Percentiles rank a stretch among this genome's conserved stretches.
These are phyloP conservation scores for Oenanthe melanoleuca DNA, from an alignment of 2,113 vertebrate genomes.

Conservation along the genomic window DNA sequence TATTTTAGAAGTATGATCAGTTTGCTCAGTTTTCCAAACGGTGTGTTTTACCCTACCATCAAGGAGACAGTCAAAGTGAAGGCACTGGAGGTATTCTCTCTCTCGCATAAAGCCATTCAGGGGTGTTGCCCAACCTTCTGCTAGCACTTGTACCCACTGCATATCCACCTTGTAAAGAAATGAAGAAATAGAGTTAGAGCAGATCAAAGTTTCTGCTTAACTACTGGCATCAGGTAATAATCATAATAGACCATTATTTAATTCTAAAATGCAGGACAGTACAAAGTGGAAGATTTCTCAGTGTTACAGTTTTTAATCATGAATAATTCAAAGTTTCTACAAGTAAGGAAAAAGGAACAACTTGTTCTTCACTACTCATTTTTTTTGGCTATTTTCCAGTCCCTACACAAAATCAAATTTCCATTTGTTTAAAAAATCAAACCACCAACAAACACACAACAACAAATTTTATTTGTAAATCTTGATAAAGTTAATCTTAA, in stretches of 20 bases:
- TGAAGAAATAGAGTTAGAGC: not conserved
- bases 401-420: not conserved
- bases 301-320: not conserved
- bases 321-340: not conserved
- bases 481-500: not conserved
- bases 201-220: not conserved
- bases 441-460: not conserved
- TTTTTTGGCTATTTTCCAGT: not conserved
- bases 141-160: slow-evolving; percentile 99
- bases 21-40: not conserved
- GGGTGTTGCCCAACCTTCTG: slow-evolving; percentile 98
- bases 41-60: slow-evolving; percentile 83
- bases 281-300: not conserved
- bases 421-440: not conserved
- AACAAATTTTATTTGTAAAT: not conserved
- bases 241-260: not conserved
- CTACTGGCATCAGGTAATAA: not conserved
- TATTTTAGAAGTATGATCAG: not conserved
- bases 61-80: slow-evolving; percentile 96
- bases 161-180: slow-evolving; percentile 87
- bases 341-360: not conserved
- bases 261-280: not conserved
- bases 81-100: slow-evolving; percentile 94
- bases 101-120: slow-evolving; percentile 98
- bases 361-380: not conserved